Percentiles rank a stretch among this genome's conserved stretches.
phyloP scores from a whole-genome alignment of 2,888 invertebrate species.

The Oscheius sp. region DNA sequence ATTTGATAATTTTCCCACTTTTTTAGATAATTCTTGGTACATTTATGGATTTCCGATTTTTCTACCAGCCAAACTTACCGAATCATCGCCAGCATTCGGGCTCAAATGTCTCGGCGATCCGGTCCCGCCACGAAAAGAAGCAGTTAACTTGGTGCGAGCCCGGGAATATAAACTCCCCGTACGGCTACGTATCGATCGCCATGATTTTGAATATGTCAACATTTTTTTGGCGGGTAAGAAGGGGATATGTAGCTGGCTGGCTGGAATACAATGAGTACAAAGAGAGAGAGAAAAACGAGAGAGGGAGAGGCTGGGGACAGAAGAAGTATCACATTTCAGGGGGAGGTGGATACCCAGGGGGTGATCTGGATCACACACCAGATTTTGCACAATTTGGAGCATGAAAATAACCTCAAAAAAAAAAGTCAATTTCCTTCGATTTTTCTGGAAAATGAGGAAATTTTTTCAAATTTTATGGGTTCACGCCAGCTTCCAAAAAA shows the following conservation, averaged over 20 bases:
- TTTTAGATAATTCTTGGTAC: too few species aligned
- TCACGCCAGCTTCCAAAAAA: too few species aligned
- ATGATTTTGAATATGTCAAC: constrained; percentile 60
- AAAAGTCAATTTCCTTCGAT: too few species aligned
- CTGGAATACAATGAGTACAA: constrained; percentile 23
- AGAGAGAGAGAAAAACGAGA: constrained; percentile 15
- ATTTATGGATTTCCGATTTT: too few species aligned
- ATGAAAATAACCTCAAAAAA: too few species aligned
- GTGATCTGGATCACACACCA: background rate
- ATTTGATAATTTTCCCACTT: too few species aligned
- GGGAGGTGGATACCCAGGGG: background rate
- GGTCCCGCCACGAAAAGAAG: constrained; percentile 47
- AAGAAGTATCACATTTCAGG: constrained; percentile 13
- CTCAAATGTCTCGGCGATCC: constrained; percentile 29
- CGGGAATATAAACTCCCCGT: constrained; percentile 57
- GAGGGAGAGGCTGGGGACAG: constrained; percentile 8
- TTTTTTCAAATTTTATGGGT: too few species aligned
- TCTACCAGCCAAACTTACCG: too few species aligned
- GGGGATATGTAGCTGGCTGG: constrained; percentile 27
- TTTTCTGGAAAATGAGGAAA: too few species aligned
- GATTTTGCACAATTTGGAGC: too few species aligned
- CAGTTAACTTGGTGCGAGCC: constrained; percentile 51
- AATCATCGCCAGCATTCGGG: constrained; percentile 25
- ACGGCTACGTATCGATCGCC: constrained; percentile 53
- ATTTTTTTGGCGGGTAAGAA: constrained; percentile 26